phyloP scores from a whole-genome alignment of 1,140 invertebrate genomes.

The Saccostrea glomerata region DNA sequence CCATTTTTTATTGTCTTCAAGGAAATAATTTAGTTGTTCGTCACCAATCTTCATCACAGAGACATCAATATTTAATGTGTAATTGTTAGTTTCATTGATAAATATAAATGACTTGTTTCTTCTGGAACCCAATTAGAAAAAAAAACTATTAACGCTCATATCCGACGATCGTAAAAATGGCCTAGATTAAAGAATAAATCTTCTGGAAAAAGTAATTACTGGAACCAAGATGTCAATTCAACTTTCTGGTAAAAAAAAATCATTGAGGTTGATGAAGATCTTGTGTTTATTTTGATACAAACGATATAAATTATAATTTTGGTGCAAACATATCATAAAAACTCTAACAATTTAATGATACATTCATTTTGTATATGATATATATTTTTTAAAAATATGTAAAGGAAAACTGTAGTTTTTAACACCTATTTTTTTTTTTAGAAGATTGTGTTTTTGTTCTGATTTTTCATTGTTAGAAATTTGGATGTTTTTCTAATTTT shows the following conservation, averaged over 20 bases:
- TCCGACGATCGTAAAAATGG: slow-evolving; percentile 24
- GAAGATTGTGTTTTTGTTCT: too few species aligned
- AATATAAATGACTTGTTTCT: slow-evolving; percentile 24
- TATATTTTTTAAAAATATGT: background rate
- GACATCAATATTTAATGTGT: slow-evolving; percentile 34
- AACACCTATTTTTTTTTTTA: too few species aligned
- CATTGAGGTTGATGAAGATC: background rate
- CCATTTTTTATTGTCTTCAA: slow-evolving; percentile 8
- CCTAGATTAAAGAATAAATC: slow-evolving; percentile 15
- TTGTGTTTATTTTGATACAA: background rate
- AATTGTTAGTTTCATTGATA: slow-evolving; percentile 38
- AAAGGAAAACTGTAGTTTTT: too few species aligned
- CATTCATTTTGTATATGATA: background rate
- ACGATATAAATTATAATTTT: background rate
- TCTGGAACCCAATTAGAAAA: slow-evolving; percentile 22
- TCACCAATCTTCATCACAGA: slow-evolving; percentile 14
- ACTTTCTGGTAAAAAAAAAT: background rate
- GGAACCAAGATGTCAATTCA: background rate
- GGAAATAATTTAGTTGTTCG: slow-evolving; percentile 7
- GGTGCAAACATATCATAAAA: background rate
- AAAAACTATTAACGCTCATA: slow-evolving; percentile 1
- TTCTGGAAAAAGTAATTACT: slow-evolving; percentile 31
- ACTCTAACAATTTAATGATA: background rate
- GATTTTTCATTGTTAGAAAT: too few species aligned
- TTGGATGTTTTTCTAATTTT: too few species aligned